phyloP scores from a whole-genome alignment of 2,113 vertebrate genomes.

The Mobula hypostoma region DNA sequence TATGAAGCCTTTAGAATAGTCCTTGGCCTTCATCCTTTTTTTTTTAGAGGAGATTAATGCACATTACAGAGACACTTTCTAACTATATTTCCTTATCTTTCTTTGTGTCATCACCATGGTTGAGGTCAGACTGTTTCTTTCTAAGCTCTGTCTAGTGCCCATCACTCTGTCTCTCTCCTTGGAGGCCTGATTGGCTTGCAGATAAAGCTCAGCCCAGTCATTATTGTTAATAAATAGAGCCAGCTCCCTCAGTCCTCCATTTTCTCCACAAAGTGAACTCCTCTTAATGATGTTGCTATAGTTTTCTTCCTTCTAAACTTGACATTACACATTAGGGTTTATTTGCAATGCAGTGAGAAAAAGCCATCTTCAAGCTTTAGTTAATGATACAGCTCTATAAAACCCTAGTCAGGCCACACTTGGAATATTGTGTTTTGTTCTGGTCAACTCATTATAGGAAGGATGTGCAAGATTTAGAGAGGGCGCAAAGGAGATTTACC shows the following conservation, averaged over 20 bases:
- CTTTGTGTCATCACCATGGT: not conserved
- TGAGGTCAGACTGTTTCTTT: not conserved
- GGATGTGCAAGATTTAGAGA: too few relatives aligned
- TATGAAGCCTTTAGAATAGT: not conserved
- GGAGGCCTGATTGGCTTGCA: not conserved
- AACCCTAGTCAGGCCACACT: too few relatives aligned
- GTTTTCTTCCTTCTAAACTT: not conserved
- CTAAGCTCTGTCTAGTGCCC: not conserved
- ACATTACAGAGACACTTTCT: not conserved
- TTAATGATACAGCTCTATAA: too few relatives aligned
- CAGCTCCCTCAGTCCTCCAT: not conserved
- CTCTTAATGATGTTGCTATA: not conserved
- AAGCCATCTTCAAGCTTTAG: too few relatives aligned
- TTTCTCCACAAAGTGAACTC: not conserved
- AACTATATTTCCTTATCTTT: not conserved
- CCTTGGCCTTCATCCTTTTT: not conserved
- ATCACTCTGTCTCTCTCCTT: not conserved
- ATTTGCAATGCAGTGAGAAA: too few relatives aligned
- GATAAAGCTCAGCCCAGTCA: not conserved
- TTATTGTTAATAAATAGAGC: not conserved
- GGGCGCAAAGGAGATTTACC: too few relatives aligned
- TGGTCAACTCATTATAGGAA: too few relatives aligned
- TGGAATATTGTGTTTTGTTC: too few relatives aligned
- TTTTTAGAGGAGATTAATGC: not conserved
- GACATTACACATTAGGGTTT: not conserved